Percentiles rank a stretch among this genome's conserved stretches.
These are phyloP conservation scores for Luperina nickerlii DNA, from an alignment of 2,888 invertebrate species.

Conservation along the genomic window DNA sequence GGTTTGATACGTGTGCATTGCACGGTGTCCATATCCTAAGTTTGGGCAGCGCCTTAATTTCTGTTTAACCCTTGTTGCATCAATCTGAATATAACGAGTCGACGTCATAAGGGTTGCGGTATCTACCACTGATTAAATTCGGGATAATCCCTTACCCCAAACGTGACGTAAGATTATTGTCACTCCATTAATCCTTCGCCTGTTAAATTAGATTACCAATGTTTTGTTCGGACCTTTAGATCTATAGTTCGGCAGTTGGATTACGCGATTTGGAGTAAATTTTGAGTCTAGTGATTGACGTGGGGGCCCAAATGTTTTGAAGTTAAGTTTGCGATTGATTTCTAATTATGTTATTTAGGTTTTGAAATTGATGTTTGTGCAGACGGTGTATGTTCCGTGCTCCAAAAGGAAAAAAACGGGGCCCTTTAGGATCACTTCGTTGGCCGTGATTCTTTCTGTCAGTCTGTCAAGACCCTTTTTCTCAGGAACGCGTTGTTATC, in stretches of 20 bases:
- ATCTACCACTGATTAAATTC: slow-evolving; percentile 85
- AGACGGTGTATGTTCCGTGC: background rate
- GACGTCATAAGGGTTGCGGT: slow-evolving; percentile 77
- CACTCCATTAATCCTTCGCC: slow-evolving; percentile 87
- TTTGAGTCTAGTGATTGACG: slow-evolving; percentile 62
- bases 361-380: background rate
- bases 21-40: background rate
- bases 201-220: slow-evolving; percentile 84
- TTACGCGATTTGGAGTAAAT: slow-evolving; percentile 64
- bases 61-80: slow-evolving; percentile 51
- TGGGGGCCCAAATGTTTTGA: slow-evolving; percentile 40
- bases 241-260: slow-evolving; percentile 61
- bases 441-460: background rate
- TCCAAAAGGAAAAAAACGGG: background rate
- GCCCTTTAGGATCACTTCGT: background rate
- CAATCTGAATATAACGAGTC: slow-evolving; percentile 62
- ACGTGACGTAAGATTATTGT: slow-evolving; percentile 87
- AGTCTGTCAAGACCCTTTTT: background rate
- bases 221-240: slow-evolving; percentile 60
- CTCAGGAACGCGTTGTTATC: background rate
- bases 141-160: slow-evolving; percentile 83
- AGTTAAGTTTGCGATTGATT: slow-evolving; percentile 39
- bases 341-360: slow-evolving; percentile 22
- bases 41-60: slow-evolving; percentile 20
- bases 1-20: no score